Evolutionary conservation across 1,140 invertebrate species (phyloP).

Genomic region (Drosophila funebris): DNA sequence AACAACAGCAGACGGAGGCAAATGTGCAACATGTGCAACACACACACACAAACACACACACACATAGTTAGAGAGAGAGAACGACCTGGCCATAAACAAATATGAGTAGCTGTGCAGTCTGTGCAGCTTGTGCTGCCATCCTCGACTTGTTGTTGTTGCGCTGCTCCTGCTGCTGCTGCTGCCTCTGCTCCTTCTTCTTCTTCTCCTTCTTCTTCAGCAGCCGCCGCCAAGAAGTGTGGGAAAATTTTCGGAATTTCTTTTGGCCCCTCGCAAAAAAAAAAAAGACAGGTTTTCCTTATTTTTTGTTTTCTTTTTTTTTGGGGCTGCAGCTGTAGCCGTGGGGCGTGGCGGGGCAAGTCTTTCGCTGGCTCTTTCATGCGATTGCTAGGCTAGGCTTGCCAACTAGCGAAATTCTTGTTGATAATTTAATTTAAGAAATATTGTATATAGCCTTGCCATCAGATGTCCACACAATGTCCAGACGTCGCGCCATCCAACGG

Average conservation of each 20-base stretch:
- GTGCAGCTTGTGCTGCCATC: constrained; percentile 39
- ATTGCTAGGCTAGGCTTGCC: constrained; percentile 62
- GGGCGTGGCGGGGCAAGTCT: constrained; percentile 35
- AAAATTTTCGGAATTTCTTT: constrained; percentile 81
- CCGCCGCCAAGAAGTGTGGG: constrained; percentile 68
- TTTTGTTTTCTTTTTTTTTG: constrained; percentile 25
- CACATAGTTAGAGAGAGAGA: constrained; percentile 2
- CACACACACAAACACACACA: constrained; percentile 24
- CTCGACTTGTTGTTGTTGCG: background rate
- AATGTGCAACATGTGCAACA: constrained; percentile 76
- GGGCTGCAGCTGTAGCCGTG: constrained; percentile 22
- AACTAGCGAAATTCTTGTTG: constrained; percentile 81
- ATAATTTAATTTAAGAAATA: constrained; percentile 81
- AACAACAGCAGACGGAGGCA: constrained; percentile 69
- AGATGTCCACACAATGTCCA: constrained; percentile 27
- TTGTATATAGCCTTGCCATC: constrained; percentile 57
- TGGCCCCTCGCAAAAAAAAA: constrained; percentile 39
- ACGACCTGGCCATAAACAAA: constrained; percentile 73
- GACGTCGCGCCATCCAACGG: constrained; percentile 34
- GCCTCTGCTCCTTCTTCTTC: background rate
- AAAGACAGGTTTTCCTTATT: constrained; percentile 41
- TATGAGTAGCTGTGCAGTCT: constrained; percentile 70
- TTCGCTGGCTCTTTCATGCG: constrained; percentile 19
- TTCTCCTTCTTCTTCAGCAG: constrained; percentile 2
- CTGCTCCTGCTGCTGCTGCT: background rate